Percentiles rank a stretch among this genome's conserved stretches.
Evolutionary conservation across 92 coral and sea anemone genomes (phyloP).

Genomic region (Hydrozoanthus gracilis): DNA sequence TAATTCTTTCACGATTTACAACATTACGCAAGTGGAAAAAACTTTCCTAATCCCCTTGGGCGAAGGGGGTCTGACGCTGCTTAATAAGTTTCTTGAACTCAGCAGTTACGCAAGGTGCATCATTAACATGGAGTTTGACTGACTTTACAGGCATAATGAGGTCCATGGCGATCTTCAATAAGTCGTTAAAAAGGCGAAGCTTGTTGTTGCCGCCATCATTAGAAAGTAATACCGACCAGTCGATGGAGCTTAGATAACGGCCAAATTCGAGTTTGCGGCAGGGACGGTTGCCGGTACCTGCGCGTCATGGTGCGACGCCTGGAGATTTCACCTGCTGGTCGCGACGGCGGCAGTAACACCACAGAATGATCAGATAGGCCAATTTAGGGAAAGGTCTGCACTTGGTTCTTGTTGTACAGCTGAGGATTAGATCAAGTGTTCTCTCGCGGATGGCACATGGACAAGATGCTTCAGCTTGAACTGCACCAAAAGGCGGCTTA

Average conservation of each 20-base stretch:
- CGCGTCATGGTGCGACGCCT: conserved; percentile 49
- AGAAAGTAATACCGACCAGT: not conserved
- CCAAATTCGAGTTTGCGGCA: conserved; percentile 54
- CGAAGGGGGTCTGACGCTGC: too few relatives aligned
- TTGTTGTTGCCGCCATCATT: conserved; percentile 31
- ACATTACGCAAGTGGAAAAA: conserved; percentile 42
- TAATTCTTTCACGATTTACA: conserved; percentile 53
- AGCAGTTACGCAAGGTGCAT: conserved; percentile 29
- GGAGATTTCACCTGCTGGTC: not conserved
- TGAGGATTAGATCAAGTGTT: conserved; percentile 29
- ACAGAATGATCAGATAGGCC: conserved; percentile 61
- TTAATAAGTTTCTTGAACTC: too few relatives aligned
- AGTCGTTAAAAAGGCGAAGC: conserved; percentile 19
- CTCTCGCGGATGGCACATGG: conserved; percentile 40
- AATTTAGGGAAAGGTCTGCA: conserved; percentile 52
- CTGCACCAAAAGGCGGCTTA: conserved; percentile 1
- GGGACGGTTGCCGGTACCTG: conserved; percentile 45
- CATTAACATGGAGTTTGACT: conserved; percentile 37
- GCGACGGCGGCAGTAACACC: conserved; percentile 32
- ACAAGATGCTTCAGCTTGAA: conserved; percentile 58
- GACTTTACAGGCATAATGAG: conserved; percentile 51
- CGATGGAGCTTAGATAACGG: conserved; percentile 56
- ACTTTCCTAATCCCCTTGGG: conserved; percentile 5
- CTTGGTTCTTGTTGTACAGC: conserved; percentile 52
- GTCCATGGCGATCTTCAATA: conserved; percentile 38